Base-by-base conservation (phyloP, 2,113 vertebrate species). In the Scalopus aquaticus region DNA sequence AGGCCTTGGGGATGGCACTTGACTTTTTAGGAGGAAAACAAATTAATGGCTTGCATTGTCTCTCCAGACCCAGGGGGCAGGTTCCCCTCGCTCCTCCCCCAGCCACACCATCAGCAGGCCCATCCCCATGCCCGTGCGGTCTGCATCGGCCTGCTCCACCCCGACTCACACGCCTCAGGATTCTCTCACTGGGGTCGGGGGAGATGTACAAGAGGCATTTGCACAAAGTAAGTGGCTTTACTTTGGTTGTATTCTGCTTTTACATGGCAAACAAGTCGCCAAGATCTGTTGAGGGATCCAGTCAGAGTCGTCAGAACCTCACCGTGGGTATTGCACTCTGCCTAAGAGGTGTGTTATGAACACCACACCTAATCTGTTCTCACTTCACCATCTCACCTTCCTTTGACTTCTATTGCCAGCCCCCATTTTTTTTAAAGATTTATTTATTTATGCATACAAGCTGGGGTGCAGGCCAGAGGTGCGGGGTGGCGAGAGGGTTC, bases 121-220 rank as follows among this genome's bases (percentile, higher is more conserved):
- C 1, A 99, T 99, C 90, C 99, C 99, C 81, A 99, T 99, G 98
- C 99, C 99, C 6, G 98, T 99, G 97, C 98, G 99, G 88, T 99
- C 99, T 0, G 98, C 99, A 11, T 99, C 99, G 4, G 97, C 99
- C 95, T 98, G 99, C 97, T 99, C 99, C 74, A 99, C 99, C 67
- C 99, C 99, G 4, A 99, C 98, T 81, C 99, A 99, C 76, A 99
- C 98, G 32, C 99, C 99, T 97, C 99, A 99, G 98, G 99, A 99
- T 98, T 99, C 99, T 8, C 99, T 99, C 97, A 99, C 99, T 0
- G 99, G 99, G 15, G 99, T 99, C 65, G 99, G 99, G 96, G 99
- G 99, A 97, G 99, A 99, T 1, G 99, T 99, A 56, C 99, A 99
- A 96, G 99, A 99, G 98, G 99, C 99, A 81, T 99, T 99, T 96